Evolutionary conservation across 2,113 vertebrate genomes (phyloP).

Genomic region (Chlorodrepanis virens): DNA sequence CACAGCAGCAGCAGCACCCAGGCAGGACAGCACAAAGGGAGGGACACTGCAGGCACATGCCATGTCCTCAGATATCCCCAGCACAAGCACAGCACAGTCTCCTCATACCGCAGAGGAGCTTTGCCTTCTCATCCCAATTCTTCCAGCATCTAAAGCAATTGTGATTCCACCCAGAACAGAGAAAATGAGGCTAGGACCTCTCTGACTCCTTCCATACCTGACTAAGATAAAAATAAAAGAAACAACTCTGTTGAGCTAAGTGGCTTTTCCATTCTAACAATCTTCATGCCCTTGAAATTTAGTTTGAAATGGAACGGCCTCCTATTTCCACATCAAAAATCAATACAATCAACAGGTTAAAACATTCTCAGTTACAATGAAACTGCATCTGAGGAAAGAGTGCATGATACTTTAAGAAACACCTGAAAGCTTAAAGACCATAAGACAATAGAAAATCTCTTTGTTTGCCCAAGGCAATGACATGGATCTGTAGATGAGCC

Average conservation of each 20-base stretch:
- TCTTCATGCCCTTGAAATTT: conserved; percentile 54
- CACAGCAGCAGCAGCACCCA: neutral
- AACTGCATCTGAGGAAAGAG: conserved; percentile 39
- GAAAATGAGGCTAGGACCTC: conserved; percentile 24
- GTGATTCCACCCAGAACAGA: neutral
- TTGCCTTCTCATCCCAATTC: neutral
- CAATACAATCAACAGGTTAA: conserved; percentile 67
- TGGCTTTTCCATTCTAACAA: conserved; percentile 49
- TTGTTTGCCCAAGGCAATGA: neutral
- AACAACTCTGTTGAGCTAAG: conserved; percentile 2
- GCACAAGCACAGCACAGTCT: neutral
- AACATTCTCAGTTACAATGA: conserved; percentile 47
- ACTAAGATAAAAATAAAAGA: conserved; percentile 43
- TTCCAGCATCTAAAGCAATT: neutral
- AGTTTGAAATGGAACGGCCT: conserved; percentile 52
- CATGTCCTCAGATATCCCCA: neutral
- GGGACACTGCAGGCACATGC: rapidly evolving
- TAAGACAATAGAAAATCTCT: conserved; percentile 29
- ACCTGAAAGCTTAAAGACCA: conserved; percentile 10
- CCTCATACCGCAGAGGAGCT: neutral
- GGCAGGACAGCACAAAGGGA: neutral
- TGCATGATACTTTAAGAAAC: neutral
- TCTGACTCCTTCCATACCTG: neutral
- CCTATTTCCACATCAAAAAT: conserved; percentile 59
- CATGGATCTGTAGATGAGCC: neutral